Percentiles rank a stretch among this genome's conserved stretches.
phyloP scores from a whole-genome alignment of 2,797 vertebrate genomes.

The Jordanella pulchra region DNA sequence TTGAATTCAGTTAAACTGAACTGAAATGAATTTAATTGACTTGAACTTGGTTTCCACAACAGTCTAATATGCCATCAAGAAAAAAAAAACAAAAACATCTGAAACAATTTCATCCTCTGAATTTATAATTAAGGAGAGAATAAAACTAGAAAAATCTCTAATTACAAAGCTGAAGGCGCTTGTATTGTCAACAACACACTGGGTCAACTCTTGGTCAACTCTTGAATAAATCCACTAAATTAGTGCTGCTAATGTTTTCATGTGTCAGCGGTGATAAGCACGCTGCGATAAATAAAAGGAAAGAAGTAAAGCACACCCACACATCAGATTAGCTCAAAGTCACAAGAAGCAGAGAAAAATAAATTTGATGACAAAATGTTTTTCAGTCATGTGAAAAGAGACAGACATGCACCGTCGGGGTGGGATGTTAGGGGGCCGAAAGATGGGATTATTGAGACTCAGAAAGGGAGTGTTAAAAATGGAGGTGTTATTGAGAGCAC shows the following conservation, averaged over 20 bases:
- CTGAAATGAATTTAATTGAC: constrained; percentile 30
- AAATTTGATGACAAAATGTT: constrained; percentile 35
- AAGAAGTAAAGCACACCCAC: constrained; percentile 39
- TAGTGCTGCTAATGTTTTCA: constrained; percentile 38
- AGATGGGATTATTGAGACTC: constrained; percentile 58
- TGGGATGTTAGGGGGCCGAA: constrained; percentile 2
- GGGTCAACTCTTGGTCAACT: constrained; percentile 28
- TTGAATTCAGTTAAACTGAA: constrained; percentile 21
- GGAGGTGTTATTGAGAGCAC: constrained; percentile 73
- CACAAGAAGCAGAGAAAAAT: constrained; percentile 26
- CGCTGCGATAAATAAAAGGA: constrained; percentile 29
- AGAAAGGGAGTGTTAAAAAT: constrained; percentile 55
- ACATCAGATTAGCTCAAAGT: constrained; percentile 50
- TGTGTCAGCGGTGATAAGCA: constrained; percentile 36
- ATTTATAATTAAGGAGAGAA: constrained; percentile 5
- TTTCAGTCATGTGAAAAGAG: constrained; percentile 11
- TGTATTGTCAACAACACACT: constrained; percentile 16
- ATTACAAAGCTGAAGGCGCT: constrained; percentile 21
- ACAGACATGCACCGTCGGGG: constrained; percentile 18
- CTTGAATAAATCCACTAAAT: constrained; percentile 34
- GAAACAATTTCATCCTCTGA: constrained; percentile 9
- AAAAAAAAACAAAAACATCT: constrained; percentile 15
- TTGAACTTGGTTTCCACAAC: constrained; percentile 14
- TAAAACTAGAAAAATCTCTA: not conserved
- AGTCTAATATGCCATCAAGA: constrained; percentile 15